Evolutionary conservation across 2,888 invertebrate species (phyloP).

Genomic region (Tetanocera ferruginea): DNA sequence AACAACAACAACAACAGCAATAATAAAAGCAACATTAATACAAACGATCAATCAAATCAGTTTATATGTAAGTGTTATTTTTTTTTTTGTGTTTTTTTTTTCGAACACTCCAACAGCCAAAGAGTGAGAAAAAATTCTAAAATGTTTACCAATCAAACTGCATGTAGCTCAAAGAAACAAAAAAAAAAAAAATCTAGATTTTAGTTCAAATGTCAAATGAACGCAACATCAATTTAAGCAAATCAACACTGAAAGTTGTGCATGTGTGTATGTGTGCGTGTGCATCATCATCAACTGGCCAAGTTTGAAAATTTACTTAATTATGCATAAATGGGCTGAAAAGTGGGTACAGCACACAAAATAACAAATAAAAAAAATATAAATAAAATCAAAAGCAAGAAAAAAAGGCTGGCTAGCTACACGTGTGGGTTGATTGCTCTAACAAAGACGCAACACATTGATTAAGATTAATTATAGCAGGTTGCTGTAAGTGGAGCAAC

Average conservation of each 20-base stretch:
- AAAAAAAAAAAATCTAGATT: conserved; percentile 6
- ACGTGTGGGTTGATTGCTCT: conserved; percentile 30
- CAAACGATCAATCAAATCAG: conserved; percentile 35
- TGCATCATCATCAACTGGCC: background rate
- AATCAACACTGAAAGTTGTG: background rate
- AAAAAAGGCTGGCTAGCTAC: background rate
- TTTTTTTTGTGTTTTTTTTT: background rate
- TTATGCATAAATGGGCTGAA: conserved; percentile 20
- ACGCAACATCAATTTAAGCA: conserved; percentile 30
- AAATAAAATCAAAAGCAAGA: background rate
- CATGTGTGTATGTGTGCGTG: background rate
- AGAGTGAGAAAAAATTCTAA: background rate
- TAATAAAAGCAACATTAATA: background rate
- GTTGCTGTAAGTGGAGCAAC: conserved; percentile 24
- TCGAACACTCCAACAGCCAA: background rate
- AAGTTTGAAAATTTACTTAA: conserved; percentile 9
- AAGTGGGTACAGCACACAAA: background rate
- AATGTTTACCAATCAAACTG: background rate
- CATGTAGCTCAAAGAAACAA: background rate
- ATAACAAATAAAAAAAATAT: background rate
- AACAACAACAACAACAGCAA: background rate
- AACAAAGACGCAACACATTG: conserved; percentile 25
- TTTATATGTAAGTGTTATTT: background rate
- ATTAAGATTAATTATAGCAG: conserved; percentile 33
- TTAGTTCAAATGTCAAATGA: conserved; percentile 35